Percentiles rank a stretch among this genome's conserved stretches.
Conservation (phyloP, 64 coral and sea anemone species). For the Porites lutea region DNA sequence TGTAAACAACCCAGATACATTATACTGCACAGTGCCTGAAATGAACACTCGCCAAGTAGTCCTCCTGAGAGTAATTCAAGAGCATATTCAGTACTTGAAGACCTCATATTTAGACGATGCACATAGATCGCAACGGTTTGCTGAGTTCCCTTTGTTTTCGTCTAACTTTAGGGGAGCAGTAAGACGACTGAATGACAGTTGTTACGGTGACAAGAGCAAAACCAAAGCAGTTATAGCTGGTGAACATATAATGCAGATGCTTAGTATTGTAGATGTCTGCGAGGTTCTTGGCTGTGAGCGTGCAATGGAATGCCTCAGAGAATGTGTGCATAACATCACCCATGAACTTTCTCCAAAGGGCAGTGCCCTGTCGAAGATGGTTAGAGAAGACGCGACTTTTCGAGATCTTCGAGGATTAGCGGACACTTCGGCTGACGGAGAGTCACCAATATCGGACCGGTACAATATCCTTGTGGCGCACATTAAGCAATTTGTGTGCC, state of each 20-base stretch:
- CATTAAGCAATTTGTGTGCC: constrained; percentile 38
- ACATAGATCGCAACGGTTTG: not conserved
- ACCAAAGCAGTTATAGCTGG: constrained; percentile 59
- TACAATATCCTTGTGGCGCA: constrained; percentile 55
- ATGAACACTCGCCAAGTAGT: constrained; percentile 18
- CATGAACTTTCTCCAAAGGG: constrained; percentile 66
- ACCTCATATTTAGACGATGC: not conserved
- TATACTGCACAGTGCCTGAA: constrained; percentile 30
- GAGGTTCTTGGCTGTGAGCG: constrained; percentile 71
- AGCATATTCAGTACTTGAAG: constrained; percentile 25
- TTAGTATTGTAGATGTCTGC: constrained; percentile 81
- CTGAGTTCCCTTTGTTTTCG: constrained; percentile 23
- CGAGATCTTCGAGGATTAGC: not conserved
- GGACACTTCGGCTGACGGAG: not conserved
- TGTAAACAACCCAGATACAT: constrained; percentile 73
- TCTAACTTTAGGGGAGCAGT: constrained; percentile 76
- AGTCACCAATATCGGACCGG: not conserved
- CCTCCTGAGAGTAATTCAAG: constrained; percentile 31
- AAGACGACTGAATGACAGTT: constrained; percentile 73
- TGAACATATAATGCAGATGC: constrained; percentile 87
- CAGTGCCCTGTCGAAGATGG: constrained; percentile 45
- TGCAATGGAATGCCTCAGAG: constrained; percentile 80
- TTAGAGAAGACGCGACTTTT: not conserved
- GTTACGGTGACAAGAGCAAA: constrained; percentile 28
- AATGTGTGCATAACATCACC: constrained; percentile 57